Base-by-base conservation (phyloP, 2,797 vertebrate genomes). In the Helicolenus hilgendorfi region DNA sequence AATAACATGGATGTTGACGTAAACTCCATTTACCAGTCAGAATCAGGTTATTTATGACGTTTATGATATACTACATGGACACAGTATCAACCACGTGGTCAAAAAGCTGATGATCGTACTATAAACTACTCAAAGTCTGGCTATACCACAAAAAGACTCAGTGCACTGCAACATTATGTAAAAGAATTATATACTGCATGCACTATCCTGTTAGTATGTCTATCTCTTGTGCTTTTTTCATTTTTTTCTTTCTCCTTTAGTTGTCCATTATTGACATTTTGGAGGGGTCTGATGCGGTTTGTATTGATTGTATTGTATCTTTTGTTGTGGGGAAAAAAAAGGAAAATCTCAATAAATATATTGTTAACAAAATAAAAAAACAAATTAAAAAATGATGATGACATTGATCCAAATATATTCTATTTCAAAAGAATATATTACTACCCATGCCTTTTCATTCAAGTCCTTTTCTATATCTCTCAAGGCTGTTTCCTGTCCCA, bases 401-500 rank as follows among this genome's bases (percentile, higher is more conserved):
- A 65, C 11, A 56, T 59, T 64, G 5, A 62, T 72, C 31, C 22
- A 63, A 31, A 1, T 45, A 38, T 0, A 63, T 38, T 45, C 0
- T 9, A 22, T 79, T 60, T 75, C 5, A 90, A 78, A 67, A 31
- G 18, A 10, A 86, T 68, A 59, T 35, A 77, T 29, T 24, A 35
- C 31, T 1, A 53, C 10, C 1, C 14, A 69, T 60, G 31, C 8
- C 26, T 63, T 77, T 87, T 74, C 55, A 69, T 72, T 55, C 20
- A 22, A 68, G 67, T 73, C 36, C 11, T 74, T 88, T 77, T 89
- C 64, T 84, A 22, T 59, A 83, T 81, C 38, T 86, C 69, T 84
- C 73, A 86, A 84, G 70, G 75, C 79, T 59, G 53, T 76, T 92
- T 91, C 94, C 85, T 91, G 86, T 81, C 79, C 20, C 71, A 64